A percentile compares a stretch with the other conserved stretches of the same genome.
Evolutionary conservation across 2,113 vertebrate genomes (phyloP).

Genomic region (Cacatua alba): DNA sequence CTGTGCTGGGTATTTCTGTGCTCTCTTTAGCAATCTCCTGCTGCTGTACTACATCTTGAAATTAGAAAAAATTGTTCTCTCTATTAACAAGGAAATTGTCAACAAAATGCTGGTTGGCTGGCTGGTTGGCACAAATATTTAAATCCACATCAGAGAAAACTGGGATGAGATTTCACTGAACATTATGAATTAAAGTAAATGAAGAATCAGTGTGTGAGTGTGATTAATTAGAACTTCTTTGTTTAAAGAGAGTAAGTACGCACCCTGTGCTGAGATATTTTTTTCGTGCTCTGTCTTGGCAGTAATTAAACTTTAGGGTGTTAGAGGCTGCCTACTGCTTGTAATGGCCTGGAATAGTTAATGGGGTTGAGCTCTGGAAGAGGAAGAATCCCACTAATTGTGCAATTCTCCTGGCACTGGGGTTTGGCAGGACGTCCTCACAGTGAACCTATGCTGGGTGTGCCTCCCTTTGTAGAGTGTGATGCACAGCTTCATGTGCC

Average conservation of each 20-base stretch:
- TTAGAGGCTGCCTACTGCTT: not conserved
- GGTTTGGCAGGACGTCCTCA: conserved; percentile 31
- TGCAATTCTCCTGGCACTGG: conserved; percentile 45
- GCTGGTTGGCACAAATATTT: not conserved
- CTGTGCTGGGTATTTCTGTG: not conserved
- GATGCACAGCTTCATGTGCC: not conserved
- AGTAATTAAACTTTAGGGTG: conserved; percentile 20
- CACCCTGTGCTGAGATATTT: not conserved
- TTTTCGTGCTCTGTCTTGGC: not conserved
- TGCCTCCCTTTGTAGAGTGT: conserved; percentile 28
- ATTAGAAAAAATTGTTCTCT: not conserved
- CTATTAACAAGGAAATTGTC: not conserved
- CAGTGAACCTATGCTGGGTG: conserved; percentile 50
- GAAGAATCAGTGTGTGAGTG: not conserved
- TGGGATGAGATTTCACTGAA: not conserved
- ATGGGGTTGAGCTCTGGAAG: not conserved
- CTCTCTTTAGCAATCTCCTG: not conserved
- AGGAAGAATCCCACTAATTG: conserved; percentile 54
- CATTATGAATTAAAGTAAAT: not conserved
- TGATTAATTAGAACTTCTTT: conserved; percentile 20
- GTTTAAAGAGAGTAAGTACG: not conserved
- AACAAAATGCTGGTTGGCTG: not conserved
- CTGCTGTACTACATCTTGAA: not conserved
- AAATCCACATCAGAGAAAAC: not conserved
- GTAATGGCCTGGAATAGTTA: conserved; percentile 23